Percentiles rank a stretch among this genome's conserved stretches.
Evolutionary conservation across 1,140 invertebrate species (phyloP).

Genomic region (Agrypnia vestita): DNA sequence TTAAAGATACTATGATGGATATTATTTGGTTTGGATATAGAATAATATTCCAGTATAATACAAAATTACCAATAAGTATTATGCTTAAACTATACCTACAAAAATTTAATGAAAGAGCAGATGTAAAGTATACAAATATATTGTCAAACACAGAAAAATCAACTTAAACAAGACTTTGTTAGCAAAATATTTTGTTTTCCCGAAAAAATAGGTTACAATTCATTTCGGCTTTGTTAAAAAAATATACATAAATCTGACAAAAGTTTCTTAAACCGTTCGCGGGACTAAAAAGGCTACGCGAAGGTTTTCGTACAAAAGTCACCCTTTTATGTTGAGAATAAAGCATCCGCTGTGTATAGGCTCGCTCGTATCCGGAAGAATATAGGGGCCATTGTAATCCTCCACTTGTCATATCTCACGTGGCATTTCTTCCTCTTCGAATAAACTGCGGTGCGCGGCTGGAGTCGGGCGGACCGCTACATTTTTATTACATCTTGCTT

Average conservation of each 20-base stretch:
- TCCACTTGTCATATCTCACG: constrained; percentile 39
- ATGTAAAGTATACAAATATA: no score
- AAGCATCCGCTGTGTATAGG: background rate
- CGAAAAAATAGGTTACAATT: constrained; percentile 2
- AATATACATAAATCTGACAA: constrained; percentile 25
- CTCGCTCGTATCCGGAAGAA: constrained; percentile 37
- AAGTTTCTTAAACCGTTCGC: constrained; percentile 4
- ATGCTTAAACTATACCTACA: no score
- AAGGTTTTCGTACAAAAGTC: constrained; percentile 27
- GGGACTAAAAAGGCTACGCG: background rate
- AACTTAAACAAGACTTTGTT: background rate
- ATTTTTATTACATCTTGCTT: background rate
- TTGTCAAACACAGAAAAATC: no score
- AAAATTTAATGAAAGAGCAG: no score
- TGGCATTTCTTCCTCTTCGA: constrained; percentile 23
- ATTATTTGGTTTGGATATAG: no score
- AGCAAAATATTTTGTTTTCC: constrained; percentile 20
- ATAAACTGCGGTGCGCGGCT: constrained; percentile 9
- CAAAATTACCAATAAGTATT: no score
- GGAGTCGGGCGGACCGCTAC: background rate
- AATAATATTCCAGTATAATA: no score
- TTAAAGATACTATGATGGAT: no score
- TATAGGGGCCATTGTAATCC: constrained; percentile 20
- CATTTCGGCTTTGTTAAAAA: constrained; percentile 17
- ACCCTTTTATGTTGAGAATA: constrained; percentile 5